Evolutionary conservation across 1,140 invertebrate species (phyloP).

Genomic region (Nymphalis io): DNA sequence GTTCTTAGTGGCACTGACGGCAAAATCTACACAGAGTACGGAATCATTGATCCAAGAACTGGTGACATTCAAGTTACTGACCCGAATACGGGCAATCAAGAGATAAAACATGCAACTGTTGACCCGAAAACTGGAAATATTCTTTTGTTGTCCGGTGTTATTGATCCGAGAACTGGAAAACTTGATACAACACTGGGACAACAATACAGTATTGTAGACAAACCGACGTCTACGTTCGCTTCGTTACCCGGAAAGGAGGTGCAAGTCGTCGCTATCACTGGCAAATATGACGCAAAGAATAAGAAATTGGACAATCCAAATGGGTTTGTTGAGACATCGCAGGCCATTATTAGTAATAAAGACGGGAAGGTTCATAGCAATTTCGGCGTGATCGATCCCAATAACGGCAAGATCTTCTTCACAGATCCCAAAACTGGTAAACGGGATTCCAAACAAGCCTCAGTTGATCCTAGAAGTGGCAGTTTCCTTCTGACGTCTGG

Average conservation of each 20-base stretch:
- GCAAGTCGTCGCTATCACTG: conserved; percentile 81
- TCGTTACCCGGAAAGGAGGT: conserved; percentile 78
- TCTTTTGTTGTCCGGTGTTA: conserved; percentile 78
- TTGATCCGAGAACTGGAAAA: conserved; percentile 80
- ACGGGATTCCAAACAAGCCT: conserved; percentile 81
- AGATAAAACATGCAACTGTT: conserved; percentile 77
- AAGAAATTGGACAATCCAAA: conserved; percentile 81
- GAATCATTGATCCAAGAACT: conserved; percentile 82
- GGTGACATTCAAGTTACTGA: conserved; percentile 81
- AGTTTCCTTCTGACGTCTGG: conserved; percentile 82
- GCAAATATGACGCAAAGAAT: conserved; percentile 81
- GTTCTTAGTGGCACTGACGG: conserved; percentile 81
- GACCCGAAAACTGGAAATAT: conserved; percentile 83
- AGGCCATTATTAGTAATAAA: conserved; percentile 77
- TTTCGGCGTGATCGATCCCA: conserved; percentile 84
- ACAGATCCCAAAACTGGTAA: conserved; percentile 84
- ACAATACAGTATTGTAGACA: conserved; percentile 82
- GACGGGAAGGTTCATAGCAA: conserved; percentile 82
- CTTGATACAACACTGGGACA: conserved; percentile 79
- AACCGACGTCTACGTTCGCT: conserved; percentile 82
- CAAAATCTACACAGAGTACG: conserved; percentile 82
- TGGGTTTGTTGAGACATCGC: conserved; percentile 81
- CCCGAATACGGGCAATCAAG: conserved; percentile 80
- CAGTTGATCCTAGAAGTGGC: conserved; percentile 81
- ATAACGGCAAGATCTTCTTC: conserved; percentile 83